Base-by-base conservation (phyloP, 2,888 invertebrate genomes). In the Chrysina gloriosa region DNA sequence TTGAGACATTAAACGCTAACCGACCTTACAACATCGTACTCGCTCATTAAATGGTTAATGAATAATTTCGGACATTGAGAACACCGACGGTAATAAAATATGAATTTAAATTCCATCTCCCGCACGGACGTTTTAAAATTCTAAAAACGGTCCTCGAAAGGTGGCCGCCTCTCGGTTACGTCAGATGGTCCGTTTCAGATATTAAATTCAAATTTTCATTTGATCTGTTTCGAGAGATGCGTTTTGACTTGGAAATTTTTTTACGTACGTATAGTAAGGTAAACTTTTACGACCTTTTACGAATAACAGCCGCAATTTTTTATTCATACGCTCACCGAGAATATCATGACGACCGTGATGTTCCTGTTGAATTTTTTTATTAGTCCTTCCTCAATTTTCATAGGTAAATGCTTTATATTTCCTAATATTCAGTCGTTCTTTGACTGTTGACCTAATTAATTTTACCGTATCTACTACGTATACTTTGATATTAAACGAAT, bases 21-120 rank as follows among this genome's bases (percentile, higher is more conserved):
- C 31, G 52, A 29, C 52, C 52, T 52, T 52, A 52, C 31, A 52
- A n/a, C 39, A n/a, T 11, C 23, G 3, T 5, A 11, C 11, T 23
- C 21, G 23, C 25, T 39, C 39, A 36, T 50, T 64, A 64, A 50
- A 52, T 36, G 34, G 50, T 48, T 52, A 64, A 64, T 50, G 64
- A 64, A 64, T 50, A 50, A 64, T 50, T 64, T 64, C 36, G 50
- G 34, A 23, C 50, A 52, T 21, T 14, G 64, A 36, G 36, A 63
- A 50, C 36, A 39, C 34, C 36, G 19, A 19, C 31, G 64, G 48
- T 52, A 64, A 64, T 64, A 50, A 63, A 64, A 50, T 50, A 64
- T 64, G 64, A 50, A 64, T 64, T 52, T 42, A 58, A 58, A 58
- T 58, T 58, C 39, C 58, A 58, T 58, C 25, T 39, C n/a, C 25